Evolutionary conservation across 2,888 invertebrate species (phyloP).

Genomic region (Cerastis rubricosa): DNA sequence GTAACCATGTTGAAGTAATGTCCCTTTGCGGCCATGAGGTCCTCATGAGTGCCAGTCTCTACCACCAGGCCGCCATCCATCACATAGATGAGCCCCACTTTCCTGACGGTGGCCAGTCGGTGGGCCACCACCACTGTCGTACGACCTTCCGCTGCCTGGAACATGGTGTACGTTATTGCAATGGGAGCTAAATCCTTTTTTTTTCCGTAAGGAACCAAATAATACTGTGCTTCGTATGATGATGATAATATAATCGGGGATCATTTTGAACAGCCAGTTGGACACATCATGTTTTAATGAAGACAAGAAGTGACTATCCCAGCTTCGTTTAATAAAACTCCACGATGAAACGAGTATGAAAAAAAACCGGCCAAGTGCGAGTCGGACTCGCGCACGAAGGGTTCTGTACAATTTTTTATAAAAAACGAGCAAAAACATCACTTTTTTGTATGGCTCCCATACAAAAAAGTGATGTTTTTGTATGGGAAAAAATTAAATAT

Average conservation of each 20-base stretch:
- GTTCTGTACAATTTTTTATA: no score
- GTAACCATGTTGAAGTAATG: conserved; percentile 92
- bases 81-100: conserved; percentile 89
- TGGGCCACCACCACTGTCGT: conserved; percentile 96
- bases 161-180: neutral
- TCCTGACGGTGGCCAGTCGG: conserved; percentile 93
- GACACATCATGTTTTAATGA: neutral
- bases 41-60: conserved; percentile 92
- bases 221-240: neutral
- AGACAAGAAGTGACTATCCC: neutral
- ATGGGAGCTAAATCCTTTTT: neutral
- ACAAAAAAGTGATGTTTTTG: no score
- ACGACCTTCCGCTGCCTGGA: conserved; percentile 92
- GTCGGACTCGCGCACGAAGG: no score
- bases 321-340: neutral
- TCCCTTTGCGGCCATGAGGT: conserved; percentile 91
- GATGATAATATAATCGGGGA: neutral
- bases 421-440: no score
- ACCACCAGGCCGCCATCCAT: conserved; percentile 91
- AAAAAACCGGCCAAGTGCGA: no score
- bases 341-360: neutral
- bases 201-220: neutral
- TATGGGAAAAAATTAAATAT: no score
- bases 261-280: neutral
- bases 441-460: no score